Conservation (phyloP, 2,797 vertebrate genomes). For the Squalus acanthias region DNA sequence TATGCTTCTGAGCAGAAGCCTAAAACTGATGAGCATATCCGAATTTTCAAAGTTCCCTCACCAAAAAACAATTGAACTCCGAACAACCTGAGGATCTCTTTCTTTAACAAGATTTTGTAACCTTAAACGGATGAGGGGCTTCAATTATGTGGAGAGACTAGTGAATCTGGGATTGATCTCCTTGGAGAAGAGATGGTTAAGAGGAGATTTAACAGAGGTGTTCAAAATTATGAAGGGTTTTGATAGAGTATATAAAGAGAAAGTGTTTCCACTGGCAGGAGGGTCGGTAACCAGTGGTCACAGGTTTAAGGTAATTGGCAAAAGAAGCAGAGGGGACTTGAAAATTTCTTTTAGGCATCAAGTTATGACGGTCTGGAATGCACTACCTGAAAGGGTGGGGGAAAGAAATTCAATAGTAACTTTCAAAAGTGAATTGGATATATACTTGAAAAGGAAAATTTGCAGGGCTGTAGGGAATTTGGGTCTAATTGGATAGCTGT, state of each 20-base stretch:
- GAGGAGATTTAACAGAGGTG: not conserved
- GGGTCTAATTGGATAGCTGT: not conserved
- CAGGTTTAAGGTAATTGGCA: not conserved
- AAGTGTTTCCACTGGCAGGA: not conserved
- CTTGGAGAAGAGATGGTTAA: not conserved
- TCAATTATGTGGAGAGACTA: not conserved
- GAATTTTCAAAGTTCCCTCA: not conserved
- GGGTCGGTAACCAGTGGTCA: not conserved
- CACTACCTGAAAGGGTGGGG: not conserved
- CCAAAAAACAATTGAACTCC: not conserved
- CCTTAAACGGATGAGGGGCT: not conserved
- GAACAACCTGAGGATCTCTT: not conserved
- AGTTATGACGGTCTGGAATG: not conserved
- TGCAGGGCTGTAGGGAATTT: not conserved
- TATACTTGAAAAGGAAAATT: not conserved
- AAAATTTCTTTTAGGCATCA: not conserved
- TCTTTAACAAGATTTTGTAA: not conserved
- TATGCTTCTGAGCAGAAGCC: not conserved
- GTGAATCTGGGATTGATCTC: not conserved
- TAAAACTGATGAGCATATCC: not conserved
- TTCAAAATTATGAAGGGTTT: not conserved
- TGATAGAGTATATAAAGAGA: too few species aligned
- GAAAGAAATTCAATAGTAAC: not conserved
- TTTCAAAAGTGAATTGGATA: not conserved
- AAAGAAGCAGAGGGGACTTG: not conserved